Conservation (phyloP, 2,113 vertebrate species). For the Amazona vittata region DNA sequence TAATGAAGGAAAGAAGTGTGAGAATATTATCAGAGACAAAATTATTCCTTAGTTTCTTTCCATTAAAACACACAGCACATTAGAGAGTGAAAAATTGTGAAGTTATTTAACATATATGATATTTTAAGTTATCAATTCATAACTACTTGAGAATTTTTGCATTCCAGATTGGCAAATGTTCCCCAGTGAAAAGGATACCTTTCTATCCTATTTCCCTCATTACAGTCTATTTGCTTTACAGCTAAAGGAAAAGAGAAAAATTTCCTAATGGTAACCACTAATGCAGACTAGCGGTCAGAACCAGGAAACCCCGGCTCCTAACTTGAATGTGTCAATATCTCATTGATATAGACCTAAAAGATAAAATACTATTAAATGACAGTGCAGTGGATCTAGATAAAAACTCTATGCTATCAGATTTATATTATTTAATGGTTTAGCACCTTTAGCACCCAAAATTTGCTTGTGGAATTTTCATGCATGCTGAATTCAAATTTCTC, state of each 20-base stretch:
- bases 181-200: not conserved
- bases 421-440: not conserved
- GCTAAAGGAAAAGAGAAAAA: not conserved
- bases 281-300: constrained; percentile 11
- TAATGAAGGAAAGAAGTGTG: not conserved
- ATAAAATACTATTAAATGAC: not conserved
- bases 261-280: constrained; percentile 20
- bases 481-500: not conserved
- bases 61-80: not conserved
- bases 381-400: not conserved
- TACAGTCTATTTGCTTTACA: not conserved
- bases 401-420: not conserved
- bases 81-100: not conserved
- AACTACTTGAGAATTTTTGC: not conserved
- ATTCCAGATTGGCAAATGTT: not conserved
- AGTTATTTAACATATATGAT: not conserved
- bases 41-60: not conserved
- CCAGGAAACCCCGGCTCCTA: not conserved
- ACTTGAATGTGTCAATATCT: not conserved
- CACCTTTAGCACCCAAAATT: not conserved
- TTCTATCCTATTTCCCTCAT: not conserved
- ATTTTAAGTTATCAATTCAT: not conserved
- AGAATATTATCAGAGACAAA: not conserved
- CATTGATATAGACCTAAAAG: not conserved
- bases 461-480: not conserved